Base-by-base conservation (phyloP, 2,113 vertebrate genomes). In the Limnothrissa miodon region DNA sequence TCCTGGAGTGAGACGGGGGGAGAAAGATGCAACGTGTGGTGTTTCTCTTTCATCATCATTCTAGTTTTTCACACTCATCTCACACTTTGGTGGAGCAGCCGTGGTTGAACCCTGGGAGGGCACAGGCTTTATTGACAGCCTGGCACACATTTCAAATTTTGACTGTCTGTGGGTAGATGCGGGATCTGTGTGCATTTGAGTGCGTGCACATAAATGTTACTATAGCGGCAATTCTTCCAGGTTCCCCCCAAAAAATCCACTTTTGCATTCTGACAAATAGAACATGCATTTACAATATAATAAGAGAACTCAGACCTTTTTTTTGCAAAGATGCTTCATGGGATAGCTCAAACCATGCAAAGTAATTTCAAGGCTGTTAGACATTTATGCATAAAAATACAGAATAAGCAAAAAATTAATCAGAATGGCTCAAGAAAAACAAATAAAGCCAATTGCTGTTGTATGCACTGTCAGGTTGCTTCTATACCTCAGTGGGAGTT, bases 251-350 rank as follows among this genome's bases (percentile, higher is more conserved):
- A 80, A 92, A 92, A 90, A 88, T 88, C 84, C 90, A 90, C 25
- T 93, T 94, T 93, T 90, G 87, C 91, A 93, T 93, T 91, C 83
- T 62, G 85, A 86, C 86, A 86, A 88, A 90, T 91, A 89, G 86
- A 84, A 82, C 79, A 39, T 79, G 44, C 84, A 87, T 81, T 82
- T 82, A 81, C 81, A 79, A 83, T 39, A 33, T 29, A 87, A 84
- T 83, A 44, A 85, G 81, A 78, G 23, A 9, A 56, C 81, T 85
- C 21, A 42, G 29, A 89, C 62, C 81, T 66, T 29, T 10, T n/a
- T 2, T 29, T 36, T 0, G 66, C 33, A 36, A 74, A 4, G 29
- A 5, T 29, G 5, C 66, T 33, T 74, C 29, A 17, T 29, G 33
- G 15, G 62, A 70, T 17, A 74, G 10, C 33, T 74, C 29, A 74